Evolutionary conservation across 2,113 vertebrate genomes (phyloP).

Genomic region (Cyanistes caeruleus): DNA sequence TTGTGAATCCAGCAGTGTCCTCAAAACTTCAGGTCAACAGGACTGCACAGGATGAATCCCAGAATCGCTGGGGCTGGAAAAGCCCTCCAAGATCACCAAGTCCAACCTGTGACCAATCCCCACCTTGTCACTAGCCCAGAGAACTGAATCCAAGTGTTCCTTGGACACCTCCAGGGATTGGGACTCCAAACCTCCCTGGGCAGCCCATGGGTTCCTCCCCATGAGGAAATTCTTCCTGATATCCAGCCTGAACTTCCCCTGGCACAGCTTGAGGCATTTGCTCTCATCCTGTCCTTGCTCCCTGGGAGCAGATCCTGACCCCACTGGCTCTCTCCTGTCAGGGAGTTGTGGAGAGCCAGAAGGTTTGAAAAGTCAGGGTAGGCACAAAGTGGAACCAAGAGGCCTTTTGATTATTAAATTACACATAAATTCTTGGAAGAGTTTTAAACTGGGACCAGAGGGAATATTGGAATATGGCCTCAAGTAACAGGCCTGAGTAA

Average conservation of each 20-base stretch:
- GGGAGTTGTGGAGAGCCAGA: background rate
- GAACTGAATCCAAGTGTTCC: background rate
- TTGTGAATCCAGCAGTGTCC: background rate
- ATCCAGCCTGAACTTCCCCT: background rate
- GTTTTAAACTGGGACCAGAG: background rate
- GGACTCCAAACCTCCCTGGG: background rate
- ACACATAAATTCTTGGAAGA: background rate
- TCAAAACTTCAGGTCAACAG: background rate
- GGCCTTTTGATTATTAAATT: background rate
- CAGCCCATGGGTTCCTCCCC: background rate
- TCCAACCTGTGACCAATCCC: rapidly evolving
- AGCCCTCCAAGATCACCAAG: background rate
- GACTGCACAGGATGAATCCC: background rate
- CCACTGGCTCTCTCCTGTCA: background rate
- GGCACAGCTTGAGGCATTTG: rapidly evolving
- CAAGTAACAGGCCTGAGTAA: background rate
- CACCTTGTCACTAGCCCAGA: background rate
- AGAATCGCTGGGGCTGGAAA: background rate
- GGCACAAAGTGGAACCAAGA: background rate
- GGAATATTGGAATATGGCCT: background rate
- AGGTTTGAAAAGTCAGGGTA: background rate
- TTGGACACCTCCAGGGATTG: background rate
- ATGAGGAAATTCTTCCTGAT: background rate
- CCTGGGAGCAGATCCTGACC: background rate
- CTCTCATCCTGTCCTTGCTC: background rate